phyloP scores from a whole-genome alignment of 2,888 invertebrate genomes.

The Acutogordius australiensis region DNA sequence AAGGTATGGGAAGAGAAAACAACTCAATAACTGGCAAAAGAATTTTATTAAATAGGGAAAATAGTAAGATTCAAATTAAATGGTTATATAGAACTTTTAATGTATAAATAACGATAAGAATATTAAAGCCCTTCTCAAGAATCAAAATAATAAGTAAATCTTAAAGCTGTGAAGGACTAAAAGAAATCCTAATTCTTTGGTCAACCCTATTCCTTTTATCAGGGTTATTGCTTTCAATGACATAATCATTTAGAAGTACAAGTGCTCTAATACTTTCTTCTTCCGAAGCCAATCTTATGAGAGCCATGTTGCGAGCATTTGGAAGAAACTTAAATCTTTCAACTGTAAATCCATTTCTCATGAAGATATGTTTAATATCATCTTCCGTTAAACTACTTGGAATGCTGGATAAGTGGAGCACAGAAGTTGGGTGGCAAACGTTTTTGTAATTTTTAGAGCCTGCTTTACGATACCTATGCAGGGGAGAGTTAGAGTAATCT shows the following conservation, averaged over 20 bases:
- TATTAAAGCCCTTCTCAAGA: too few relatives aligned
- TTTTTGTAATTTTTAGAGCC: slow-evolving; percentile 7
- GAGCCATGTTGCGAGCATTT: slow-evolving; percentile 2
- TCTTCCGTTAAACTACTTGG: slow-evolving; percentile 1
- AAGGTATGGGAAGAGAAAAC: too few relatives aligned
- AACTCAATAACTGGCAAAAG: too few relatives aligned
- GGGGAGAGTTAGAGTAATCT: slow-evolving; percentile 10
- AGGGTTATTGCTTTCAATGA: neutral
- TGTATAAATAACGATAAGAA: too few relatives aligned
- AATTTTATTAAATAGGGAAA: too few relatives aligned
- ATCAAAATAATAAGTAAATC: too few relatives aligned
- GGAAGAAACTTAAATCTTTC: slow-evolving; percentile 8
- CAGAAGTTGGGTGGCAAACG: neutral
- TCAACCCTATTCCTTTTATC: neutral
- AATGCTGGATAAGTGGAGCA: slow-evolving; percentile 6
- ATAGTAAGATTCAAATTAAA: too few relatives aligned
- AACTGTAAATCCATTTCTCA: neutral
- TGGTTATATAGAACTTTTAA: too few relatives aligned
- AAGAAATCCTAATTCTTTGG: neutral
- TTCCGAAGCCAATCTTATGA: neutral
- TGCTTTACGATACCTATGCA: slow-evolving; percentile 11
- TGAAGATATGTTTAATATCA: slow-evolving; percentile 9
- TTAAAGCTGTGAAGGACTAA: too few relatives aligned
- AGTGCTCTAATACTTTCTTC: slow-evolving; percentile 1
- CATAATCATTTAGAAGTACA: neutral